Base-by-base conservation (phyloP, 2,888 invertebrate species). In the Platypus cylindrus region DNA sequence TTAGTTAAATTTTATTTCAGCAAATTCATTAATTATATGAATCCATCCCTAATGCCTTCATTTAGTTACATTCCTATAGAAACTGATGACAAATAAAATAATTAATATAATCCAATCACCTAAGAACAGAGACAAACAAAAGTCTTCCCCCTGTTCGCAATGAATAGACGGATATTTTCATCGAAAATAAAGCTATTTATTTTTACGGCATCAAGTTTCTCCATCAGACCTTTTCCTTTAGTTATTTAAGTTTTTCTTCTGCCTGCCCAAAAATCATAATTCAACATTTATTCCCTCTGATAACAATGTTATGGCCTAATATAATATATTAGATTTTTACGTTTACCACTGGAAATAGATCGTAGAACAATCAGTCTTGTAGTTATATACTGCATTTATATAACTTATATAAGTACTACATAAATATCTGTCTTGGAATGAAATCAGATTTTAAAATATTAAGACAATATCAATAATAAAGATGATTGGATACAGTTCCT, bases 201-300 rank as follows among this genome's bases (percentile, higher is more conserved):
- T 49, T 50, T 50, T 48, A 49, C 40, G 47, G 40, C 36, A 39
- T 39, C 40, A 38, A 35, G 44, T n/a, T n/a, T n/a, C 40, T 44
- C 41, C 45, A 41, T 45, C 45, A 38, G 46, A 34, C 41, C 42
- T 46, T 48, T 47, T n/a, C n/a, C 42, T 43, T 45, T 43, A 43
- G 46, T 47, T 47, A 46, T 50, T 50, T 47, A 45, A 40, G 38
- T 49, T 47, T 47, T 46, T 45, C 43, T 40, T 35, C 39, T 38
- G 9, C 40, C 37, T 34, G 41, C 45, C 46, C 42, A 34, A 38
- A 43, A 47, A 46, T 45, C 44, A 48, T 48, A 51, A 52, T 38
- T 50, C 48, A 47, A 50, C 45, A 48, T 47, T 50, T 48, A 40
- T 47, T 46, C 40, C 43, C 45, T 44, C 36, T n/a, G n/a, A n/a